These are phyloP conservation scores for Vesta saturnalis DNA, from an alignment of 2,888 invertebrate species.

Conservation along the genomic window DNA sequence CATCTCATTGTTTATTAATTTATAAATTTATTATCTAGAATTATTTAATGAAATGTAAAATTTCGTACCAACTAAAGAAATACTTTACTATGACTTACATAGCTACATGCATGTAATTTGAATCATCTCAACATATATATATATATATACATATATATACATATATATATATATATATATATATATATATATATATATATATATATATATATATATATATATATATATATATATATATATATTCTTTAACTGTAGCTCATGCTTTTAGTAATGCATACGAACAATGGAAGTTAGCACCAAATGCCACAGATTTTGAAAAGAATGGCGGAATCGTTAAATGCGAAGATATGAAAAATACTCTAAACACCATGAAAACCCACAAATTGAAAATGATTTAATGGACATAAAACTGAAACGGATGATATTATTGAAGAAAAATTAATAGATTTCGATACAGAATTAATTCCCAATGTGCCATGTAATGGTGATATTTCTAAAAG, in stretches of 20 bases:
- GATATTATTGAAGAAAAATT: slow-evolving; percentile 50
- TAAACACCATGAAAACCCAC: slow-evolving; percentile 37
- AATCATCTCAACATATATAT: too few relatives aligned
- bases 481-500: slow-evolving; percentile 30
- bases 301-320: slow-evolving; percentile 33
- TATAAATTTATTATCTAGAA: too few relatives aligned
- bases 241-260: slow-evolving; percentile 84
- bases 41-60: too few relatives aligned
- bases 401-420: slow-evolving; percentile 21
- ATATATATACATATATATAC: too few relatives aligned
- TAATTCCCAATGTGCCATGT: slow-evolving; percentile 33
- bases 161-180: slow-evolving; percentile 79
- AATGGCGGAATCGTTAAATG: slow-evolving; percentile 29
- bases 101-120: too few relatives aligned
- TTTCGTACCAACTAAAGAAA: too few relatives aligned
- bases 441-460: slow-evolving; percentile 55
- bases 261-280: slow-evolving; percentile 83
- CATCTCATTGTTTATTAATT: too few relatives aligned
- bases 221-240: slow-evolving; percentile 81
- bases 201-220: slow-evolving; percentile 87
- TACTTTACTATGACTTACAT: too few relatives aligned
- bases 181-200: slow-evolving; percentile 83
- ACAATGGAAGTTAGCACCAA: slow-evolving; percentile 54
- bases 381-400: slow-evolving; percentile 25
- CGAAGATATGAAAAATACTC: slow-evolving; percentile 44